Conservation (phyloP, 2,888 invertebrate species). For the Dermolepida albohirtum region DNA sequence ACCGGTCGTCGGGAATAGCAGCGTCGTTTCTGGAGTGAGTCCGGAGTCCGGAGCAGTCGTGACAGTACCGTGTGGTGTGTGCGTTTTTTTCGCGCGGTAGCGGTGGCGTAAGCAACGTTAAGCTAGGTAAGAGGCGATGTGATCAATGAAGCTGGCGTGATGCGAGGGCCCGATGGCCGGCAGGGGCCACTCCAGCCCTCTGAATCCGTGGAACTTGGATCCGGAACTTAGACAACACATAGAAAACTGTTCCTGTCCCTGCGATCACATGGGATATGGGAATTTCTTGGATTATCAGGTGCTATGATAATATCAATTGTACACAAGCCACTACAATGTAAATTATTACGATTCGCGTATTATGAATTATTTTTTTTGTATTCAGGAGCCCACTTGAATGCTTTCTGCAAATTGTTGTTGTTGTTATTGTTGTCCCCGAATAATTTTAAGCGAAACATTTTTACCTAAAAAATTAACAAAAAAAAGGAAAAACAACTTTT, state of each 20-base stretch:
- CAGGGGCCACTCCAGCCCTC: constrained; percentile 63
- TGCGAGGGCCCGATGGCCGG: constrained; percentile 64
- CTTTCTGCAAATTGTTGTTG: no score
- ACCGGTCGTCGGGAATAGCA: neutral
- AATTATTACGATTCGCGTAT: no score
- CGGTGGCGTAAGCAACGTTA: constrained; percentile 42
- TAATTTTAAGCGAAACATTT: no score
- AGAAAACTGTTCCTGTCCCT: constrained; percentile 89
- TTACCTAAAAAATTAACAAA: no score
- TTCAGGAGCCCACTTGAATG: no score
- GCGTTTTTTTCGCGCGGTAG: constrained; percentile 60
- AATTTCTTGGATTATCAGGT: constrained; percentile 93
- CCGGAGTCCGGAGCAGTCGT: neutral
- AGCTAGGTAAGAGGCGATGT: constrained; percentile 35
- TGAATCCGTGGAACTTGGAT: constrained; percentile 70
- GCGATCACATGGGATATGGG: constrained; percentile 94
- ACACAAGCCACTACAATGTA: neutral
- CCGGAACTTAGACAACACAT: constrained; percentile 90
- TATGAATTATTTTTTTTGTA: no score
- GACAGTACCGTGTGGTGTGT: neutral
- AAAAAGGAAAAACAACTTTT: no score
- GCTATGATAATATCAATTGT: constrained; percentile 51
- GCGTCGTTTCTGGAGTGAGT: neutral
- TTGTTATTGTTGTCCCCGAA: no score
- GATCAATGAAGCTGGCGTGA: constrained; percentile 60